Evolutionary conservation across 2,113 vertebrate species (phyloP).

Genomic region (Ptychochromis oligacanthus): DNA sequence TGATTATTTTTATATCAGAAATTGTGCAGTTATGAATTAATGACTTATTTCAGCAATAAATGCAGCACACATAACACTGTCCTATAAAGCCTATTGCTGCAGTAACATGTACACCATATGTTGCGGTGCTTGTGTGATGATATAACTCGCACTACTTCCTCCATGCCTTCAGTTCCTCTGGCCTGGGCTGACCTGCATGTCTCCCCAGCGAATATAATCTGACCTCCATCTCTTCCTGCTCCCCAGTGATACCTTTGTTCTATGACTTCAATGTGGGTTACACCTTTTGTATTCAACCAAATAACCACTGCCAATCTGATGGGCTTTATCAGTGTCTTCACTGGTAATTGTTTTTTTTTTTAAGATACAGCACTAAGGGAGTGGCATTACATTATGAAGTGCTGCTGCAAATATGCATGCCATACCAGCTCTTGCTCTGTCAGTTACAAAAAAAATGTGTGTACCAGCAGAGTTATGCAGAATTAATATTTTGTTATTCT

Average conservation of each 20-base stretch:
- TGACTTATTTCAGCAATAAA: not conserved
- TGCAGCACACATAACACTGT: not conserved
- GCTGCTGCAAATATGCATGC: not conserved
- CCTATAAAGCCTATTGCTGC: not conserved
- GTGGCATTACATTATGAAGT: not conserved
- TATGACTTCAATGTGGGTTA: constrained; percentile 69
- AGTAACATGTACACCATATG: not conserved
- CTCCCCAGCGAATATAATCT: constrained; percentile 57
- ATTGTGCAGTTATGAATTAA: not conserved
- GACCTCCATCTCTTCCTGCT: constrained; percentile 71
- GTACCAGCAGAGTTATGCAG: not conserved
- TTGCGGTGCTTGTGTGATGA: constrained; percentile 15
- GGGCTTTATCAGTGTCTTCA: constrained; percentile 54
- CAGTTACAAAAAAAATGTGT: not conserved
- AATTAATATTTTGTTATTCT: not conserved
- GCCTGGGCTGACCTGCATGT: constrained; percentile 24
- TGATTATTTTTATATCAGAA: not conserved
- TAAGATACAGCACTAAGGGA: constrained; percentile 14
- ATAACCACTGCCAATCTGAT: constrained; percentile 61
- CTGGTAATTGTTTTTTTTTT: constrained; percentile 32
- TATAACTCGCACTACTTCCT: constrained; percentile 37
- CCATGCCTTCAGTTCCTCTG: constrained; percentile 35
- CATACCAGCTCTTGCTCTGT: not conserved
- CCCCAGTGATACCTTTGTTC: constrained; percentile 73
- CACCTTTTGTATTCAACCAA: constrained; percentile 69